These are phyloP conservation scores for Myiotriccus ornatus DNA, from an alignment of 2,797 vertebrate species.

Conservation along the genomic window DNA sequence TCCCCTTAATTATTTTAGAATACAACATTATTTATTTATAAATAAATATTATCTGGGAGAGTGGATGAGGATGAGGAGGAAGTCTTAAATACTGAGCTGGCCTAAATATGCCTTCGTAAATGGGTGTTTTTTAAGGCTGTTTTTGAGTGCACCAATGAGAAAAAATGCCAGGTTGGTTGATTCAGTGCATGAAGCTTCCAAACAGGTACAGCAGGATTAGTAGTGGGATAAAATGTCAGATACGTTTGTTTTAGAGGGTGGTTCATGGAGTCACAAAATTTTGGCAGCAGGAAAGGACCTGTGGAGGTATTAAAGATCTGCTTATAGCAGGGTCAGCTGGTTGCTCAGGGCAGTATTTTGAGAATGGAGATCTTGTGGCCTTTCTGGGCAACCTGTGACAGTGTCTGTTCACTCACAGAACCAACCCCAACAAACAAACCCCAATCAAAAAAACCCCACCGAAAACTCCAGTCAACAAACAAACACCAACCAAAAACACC, in stretches of 20 bases:
- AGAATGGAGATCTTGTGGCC: neutral
- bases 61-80: neutral
- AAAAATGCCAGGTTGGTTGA: neutral
- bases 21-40: neutral
- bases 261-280: neutral
- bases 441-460: too few relatives aligned
- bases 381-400: neutral
- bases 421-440: neutral
- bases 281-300: neutral
- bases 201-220: neutral
- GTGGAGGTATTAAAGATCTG: neutral
- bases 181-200: neutral
- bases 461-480: too few relatives aligned
- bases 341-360: neutral
- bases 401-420: neutral
- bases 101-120: neutral
- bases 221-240: neutral
- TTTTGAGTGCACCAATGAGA: neutral
- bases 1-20: neutral
- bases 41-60: neutral
- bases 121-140: neutral
- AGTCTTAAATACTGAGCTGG: neutral
- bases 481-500: too few relatives aligned
- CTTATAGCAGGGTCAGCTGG: neutral
- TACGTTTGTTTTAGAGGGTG: neutral